phyloP scores from a whole-genome alignment of 2,888 invertebrate genomes.

The Thelaira solivaga region DNA sequence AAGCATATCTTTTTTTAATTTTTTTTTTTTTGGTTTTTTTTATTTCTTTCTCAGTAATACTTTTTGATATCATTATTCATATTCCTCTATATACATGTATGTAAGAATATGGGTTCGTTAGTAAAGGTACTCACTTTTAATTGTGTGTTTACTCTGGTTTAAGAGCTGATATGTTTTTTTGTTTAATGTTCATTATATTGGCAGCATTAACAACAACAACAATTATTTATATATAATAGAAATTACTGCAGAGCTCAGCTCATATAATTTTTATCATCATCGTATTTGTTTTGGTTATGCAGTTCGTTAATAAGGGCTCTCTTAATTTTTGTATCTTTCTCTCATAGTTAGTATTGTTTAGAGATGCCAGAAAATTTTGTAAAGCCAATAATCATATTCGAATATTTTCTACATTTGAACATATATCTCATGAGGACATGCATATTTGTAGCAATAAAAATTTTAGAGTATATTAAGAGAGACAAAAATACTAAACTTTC shows the following conservation, averaged over 20 bases:
- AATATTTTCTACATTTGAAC: too few species aligned
- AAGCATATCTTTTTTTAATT: constrained; percentile 25
- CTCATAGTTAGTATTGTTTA: neutral
- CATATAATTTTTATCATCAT: constrained; percentile 64
- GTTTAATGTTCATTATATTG: constrained; percentile 24
- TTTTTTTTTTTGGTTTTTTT: constrained; percentile 3
- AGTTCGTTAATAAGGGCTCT: constrained; percentile 65
- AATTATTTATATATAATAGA: neutral
- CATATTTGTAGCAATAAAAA: too few species aligned
- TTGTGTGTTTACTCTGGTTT: constrained; percentile 37
- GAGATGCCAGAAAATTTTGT: too few species aligned
- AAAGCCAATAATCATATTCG: too few species aligned
- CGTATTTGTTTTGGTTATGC: constrained; percentile 73
- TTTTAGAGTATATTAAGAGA: too few species aligned
- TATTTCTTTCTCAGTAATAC: neutral
- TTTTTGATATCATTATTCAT: constrained; percentile 32
- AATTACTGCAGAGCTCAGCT: constrained; percentile 33
- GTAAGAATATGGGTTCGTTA: neutral
- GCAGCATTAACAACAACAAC: constrained; percentile 45
- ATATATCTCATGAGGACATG: too few species aligned
- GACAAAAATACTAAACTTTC: too few species aligned
- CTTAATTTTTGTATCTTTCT: constrained; percentile 9
- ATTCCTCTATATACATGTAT: neutral
- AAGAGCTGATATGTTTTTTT: constrained; percentile 14
- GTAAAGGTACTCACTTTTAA: constrained; percentile 24